These are phyloP conservation scores for Cryptotis parvus DNA, from an alignment of 2,113 vertebrate species.

Conservation along the genomic window DNA sequence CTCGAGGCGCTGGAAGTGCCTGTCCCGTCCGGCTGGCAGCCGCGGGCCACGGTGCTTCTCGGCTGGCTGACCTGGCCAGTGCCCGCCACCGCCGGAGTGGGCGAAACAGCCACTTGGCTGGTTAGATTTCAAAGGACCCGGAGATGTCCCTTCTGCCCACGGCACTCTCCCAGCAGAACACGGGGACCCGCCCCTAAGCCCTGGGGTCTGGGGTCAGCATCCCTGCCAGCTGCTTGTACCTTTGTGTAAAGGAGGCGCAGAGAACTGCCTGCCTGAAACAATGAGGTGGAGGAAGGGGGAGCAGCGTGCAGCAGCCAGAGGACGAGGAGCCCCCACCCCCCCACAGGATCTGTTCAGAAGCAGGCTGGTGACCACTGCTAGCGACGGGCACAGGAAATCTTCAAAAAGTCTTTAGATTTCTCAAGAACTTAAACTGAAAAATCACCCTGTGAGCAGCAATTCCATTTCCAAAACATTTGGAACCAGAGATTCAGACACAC, in stretches of 20 bases:
- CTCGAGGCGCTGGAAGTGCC: background rate
- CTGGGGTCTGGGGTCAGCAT: background rate
- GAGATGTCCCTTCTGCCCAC: background rate
- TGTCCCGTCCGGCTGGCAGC: background rate
- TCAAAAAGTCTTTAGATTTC: background rate
- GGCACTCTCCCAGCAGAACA: background rate
- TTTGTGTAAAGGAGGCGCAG: background rate
- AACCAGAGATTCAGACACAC: background rate
- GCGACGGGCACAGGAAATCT: background rate
- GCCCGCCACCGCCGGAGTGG: background rate
- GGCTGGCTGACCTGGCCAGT: conserved; percentile 14
- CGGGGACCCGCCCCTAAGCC: background rate
- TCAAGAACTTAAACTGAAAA: background rate
- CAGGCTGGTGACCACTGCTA: background rate
- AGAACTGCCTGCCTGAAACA: background rate
- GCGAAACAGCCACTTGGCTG: background rate
- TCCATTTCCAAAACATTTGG: background rate
- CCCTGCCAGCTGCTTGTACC: background rate
- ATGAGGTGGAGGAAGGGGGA: background rate
- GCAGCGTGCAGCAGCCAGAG: background rate
- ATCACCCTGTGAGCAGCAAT: background rate
- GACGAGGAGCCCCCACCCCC: background rate
- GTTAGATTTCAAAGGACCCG: background rate
- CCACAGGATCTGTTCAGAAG: background rate
- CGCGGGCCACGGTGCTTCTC: background rate